Percentiles rank a stretch among this genome's conserved stretches.
Conservation (phyloP, 2,797 vertebrate genomes). For the Enteromius viviparus region DNA sequence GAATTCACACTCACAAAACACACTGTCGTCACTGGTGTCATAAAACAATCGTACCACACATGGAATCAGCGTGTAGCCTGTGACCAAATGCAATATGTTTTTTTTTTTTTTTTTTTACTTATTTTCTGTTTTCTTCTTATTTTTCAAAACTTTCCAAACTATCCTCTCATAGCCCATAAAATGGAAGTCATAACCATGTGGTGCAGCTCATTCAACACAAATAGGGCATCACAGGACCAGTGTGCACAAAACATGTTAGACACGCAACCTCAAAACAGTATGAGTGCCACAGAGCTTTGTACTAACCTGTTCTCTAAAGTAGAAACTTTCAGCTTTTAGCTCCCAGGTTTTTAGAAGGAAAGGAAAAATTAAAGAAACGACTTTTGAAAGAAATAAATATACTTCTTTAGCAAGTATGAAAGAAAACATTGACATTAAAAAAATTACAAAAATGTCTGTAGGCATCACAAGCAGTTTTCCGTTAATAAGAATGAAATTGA, state of each 20-base stretch:
- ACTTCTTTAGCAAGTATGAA: not conserved
- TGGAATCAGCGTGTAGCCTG: conserved; percentile 36
- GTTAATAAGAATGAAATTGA: not conserved
- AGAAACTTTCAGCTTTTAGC: not conserved
- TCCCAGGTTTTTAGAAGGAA: too few relatives aligned
- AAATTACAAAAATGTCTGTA: not conserved
- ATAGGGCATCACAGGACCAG: conserved; percentile 9
- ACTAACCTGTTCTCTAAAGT: not conserved
- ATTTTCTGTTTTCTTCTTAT: not conserved
- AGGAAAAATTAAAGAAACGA: not conserved
- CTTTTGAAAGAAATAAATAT: not conserved
- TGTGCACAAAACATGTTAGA: conserved; percentile 41
- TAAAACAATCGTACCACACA: conserved; percentile 31
- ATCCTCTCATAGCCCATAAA: conserved; percentile 30
- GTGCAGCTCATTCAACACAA: conserved; percentile 30
- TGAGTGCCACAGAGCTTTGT: not conserved
- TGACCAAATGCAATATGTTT: conserved; percentile 21
- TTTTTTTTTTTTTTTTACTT: too few relatives aligned
- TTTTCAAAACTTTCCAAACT: conserved; percentile 22
- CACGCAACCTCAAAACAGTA: not conserved
- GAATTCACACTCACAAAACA: conserved; percentile 1
- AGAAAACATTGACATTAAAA: not conserved
- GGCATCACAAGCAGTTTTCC: not conserved
- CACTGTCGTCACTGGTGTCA: conserved; percentile 33
- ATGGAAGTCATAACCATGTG: conserved; percentile 32